These are phyloP conservation scores for Hyperopisus bebe DNA, from an alignment of 2,113 vertebrate genomes.

Conservation along the genomic window DNA sequence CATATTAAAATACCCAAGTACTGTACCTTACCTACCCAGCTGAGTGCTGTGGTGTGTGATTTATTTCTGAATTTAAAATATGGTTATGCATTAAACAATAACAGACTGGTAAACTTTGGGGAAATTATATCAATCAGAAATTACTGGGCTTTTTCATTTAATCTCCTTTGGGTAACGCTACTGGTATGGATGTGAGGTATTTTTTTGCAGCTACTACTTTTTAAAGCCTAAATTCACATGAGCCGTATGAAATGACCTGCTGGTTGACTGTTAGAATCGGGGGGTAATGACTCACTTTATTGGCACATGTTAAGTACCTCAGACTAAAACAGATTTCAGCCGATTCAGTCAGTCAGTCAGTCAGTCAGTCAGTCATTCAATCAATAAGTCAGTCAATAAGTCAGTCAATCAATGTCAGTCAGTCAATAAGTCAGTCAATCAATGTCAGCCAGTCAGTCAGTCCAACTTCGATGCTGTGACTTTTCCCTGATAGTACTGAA, in stretches of 20 bases:
- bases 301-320: neutral
- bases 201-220: neutral
- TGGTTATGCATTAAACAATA: neutral
- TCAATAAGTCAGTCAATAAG: neutral
- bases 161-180: neutral
- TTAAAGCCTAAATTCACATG: neutral
- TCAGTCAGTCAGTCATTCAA: too few species aligned
- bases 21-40: too few species aligned
- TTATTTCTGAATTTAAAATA: neutral
- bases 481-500: neutral
- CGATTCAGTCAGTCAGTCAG: neutral
- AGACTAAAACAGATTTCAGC: neutral
- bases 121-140: neutral
- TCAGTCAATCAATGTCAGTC: too few species aligned
- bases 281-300: neutral
- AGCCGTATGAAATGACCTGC: neutral
- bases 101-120: neutral
- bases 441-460: neutral
- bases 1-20: neutral
- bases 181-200: neutral
- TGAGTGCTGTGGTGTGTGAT: neutral
- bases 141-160: neutral
- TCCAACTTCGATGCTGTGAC: neutral
- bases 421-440: neutral
- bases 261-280: neutral